Base-by-base conservation (phyloP, 2,797 vertebrate genomes). In the Pangasius larnaudii region DNA sequence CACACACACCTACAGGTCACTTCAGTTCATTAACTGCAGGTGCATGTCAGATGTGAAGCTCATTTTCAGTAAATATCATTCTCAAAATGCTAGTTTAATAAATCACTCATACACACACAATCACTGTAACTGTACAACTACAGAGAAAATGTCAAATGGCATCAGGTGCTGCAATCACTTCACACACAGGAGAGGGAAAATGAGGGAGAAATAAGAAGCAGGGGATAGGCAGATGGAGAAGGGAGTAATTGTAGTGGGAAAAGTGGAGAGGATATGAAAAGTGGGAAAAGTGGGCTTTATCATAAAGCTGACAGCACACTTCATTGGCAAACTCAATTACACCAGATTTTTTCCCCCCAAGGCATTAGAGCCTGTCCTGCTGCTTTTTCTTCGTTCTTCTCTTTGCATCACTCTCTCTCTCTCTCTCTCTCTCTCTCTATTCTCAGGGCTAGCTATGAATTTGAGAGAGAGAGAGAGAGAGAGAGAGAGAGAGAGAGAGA, bases 221-320 rank as follows among this genome's bases (percentile, higher is more conserved):
- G 36, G 85, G 56, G 11, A 53, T 53, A 88, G 39, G 69, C 24
- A 77, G 69, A 85, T 90, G 81, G 14, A 87, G 83, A 90, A 75
- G 53, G 85, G 71, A 67, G 81, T 79, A 72, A 89, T 49, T 74
- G 75, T 72, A 69, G 42, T 65, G 84, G 72, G 61, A 72, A 77
- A 59, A 65, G 67, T 80, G 61, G 30, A 78, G 85, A 87, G 87
- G 67, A 75, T 84, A 89, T 88, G 75, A 84, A 88, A 75, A 84
- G 53, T 42, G 75, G 51, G 78, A 81, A 82, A 89, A 78, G 81
- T 88, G 83, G 85, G 81, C 83, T 92, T 90, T 91, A 89, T 90
- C 90, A 88, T 89, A 89, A 91, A 90, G 90, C 90, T 92, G 90
- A 91, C 91, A 89, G 91, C 88, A 90, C 91, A 91, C 91, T 92